These are phyloP conservation scores for Acipenser ruthenus DNA, from an alignment of 2,797 vertebrate genomes.

Conservation along the genomic window DNA sequence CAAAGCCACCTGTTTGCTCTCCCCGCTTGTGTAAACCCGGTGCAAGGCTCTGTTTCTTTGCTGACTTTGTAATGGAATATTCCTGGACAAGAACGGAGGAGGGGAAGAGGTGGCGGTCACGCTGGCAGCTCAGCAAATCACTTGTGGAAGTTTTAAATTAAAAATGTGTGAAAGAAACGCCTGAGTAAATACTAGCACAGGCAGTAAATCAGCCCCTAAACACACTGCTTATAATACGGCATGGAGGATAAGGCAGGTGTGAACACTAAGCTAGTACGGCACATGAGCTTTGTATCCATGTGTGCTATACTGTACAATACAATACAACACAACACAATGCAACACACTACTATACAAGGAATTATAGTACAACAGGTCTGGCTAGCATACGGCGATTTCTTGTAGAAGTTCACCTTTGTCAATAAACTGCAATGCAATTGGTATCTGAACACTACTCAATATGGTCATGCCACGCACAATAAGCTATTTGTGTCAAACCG, in stretches of 20 bases:
- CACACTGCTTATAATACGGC: constrained; percentile 20
- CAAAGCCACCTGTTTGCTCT: constrained; percentile 15
- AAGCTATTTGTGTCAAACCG: too few species aligned
- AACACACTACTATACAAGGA: too few species aligned
- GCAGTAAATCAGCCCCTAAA: constrained; percentile 21
- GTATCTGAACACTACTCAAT: too few species aligned
- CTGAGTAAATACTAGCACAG: constrained; percentile 13
- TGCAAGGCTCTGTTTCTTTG: background rate
- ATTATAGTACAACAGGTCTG: too few species aligned
- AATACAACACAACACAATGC: too few species aligned
- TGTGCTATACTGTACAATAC: background rate
- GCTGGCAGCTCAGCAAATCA: constrained; percentile 22
- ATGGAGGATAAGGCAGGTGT: background rate
- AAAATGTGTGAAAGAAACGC: constrained; percentile 21
- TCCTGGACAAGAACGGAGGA: constrained; percentile 3
- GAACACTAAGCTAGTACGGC: constrained; percentile 22
- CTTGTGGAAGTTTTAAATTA: constrained; percentile 28
- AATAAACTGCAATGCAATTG: too few species aligned
- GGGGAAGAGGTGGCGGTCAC: constrained; percentile 14
- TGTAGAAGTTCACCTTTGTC: too few species aligned
- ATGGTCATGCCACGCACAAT: too few species aligned
- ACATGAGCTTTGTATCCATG: constrained; percentile 18
- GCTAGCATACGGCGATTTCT: too few species aligned
- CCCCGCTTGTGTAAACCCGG: constrained; percentile 17
- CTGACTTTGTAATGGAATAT: constrained; percentile 22